Evolutionary conservation across 64 coral and sea anemone species (phyloP), one percentile per base, ranked within the genome.

Genomic region (Dendronephthya gigantea): DNA sequence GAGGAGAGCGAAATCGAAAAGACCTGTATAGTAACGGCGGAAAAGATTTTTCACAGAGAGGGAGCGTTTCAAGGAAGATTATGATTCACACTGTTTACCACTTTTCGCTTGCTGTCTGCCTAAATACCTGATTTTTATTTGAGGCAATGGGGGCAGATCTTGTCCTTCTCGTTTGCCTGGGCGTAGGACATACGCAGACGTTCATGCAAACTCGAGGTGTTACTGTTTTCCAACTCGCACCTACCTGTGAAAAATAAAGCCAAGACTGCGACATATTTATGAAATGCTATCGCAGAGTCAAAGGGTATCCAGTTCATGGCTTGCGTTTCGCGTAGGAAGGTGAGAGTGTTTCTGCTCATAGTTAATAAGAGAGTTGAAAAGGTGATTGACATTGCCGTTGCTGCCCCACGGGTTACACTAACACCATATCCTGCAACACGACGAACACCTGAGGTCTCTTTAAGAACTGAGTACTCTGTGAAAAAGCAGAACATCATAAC

Each of bases 251-350:
- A 79, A 33, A 79, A 79, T 35, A 79, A 36, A 3, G 72, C 72
- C 72, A 34, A 79, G 1, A 79, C 31, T 15, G 72, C 72, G 32
- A 79, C 72, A 79, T 79, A 79, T 79, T 79, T 79, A 39, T 79
- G 72, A 79, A 79, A 79, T 17, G 72, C 25, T 34, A 79, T 79
- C 15, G 72, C 72, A 10, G 72, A 79, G 36, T 79, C 72, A 36
- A 79, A 79, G 30, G 72, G 72, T 35, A 79, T 39, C 72, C 72
- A 79, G 22, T 79, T 34, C 72, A 79, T 79, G 0, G 36, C 32
- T 8, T 15, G 15, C 3, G 72, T 79, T 33, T 79, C 72, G 13
- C 72, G 31, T 34, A 79, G 72, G 15, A 79, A 79, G 9, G 72
- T 79, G 9, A 79, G 15, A 39, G 72, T 79, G 22, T 79, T 79